Evolutionary conservation across 1,140 invertebrate species (phyloP).

Genomic region (Zaprionus vittiger): DNA sequence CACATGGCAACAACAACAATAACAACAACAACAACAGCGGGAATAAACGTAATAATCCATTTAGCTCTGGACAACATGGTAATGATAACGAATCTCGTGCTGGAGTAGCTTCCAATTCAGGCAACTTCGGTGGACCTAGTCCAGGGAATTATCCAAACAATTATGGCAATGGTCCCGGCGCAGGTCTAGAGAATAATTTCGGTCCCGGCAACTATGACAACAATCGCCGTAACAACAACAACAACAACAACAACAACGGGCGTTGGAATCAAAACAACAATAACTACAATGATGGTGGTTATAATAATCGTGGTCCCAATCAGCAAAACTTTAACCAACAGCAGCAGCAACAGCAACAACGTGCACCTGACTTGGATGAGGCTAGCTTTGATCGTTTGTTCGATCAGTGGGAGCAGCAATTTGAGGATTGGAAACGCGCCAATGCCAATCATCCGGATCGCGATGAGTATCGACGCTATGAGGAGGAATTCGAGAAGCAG

Average conservation of each 20-base stretch:
- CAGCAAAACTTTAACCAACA: conserved; percentile 41
- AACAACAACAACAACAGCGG: conserved; percentile 32
- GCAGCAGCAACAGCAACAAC: conserved; percentile 26
- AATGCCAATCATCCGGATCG: conserved; percentile 94
- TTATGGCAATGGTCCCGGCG: not conserved
- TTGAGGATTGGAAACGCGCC: conserved; percentile 93
- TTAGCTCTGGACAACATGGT: conserved; percentile 5
- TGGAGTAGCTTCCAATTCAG: conserved; percentile 14
- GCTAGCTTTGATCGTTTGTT: conserved; percentile 92
- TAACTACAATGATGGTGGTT: conserved; percentile 33
- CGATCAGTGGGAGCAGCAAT: conserved; percentile 93
- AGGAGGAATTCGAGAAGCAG: conserved; percentile 92
- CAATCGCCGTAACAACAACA: conserved; percentile 45
- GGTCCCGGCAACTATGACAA: conserved; percentile 5
- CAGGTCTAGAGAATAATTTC: conserved; percentile 32
- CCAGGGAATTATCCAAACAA: conserved; percentile 25
- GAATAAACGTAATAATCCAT: conserved; percentile 35
- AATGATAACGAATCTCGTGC: conserved; percentile 4
- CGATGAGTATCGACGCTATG: conserved; percentile 92
- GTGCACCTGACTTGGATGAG: conserved; percentile 86
- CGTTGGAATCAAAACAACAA: conserved; percentile 32
- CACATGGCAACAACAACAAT: conserved; percentile 19
- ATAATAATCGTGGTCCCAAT: conserved; percentile 52
- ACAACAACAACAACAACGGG: conserved; percentile 39
- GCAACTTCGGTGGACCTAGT: conserved; percentile 21